Evolutionary conservation across 2,888 invertebrate species (phyloP).

Genomic region (Tenthredo mesomela): DNA sequence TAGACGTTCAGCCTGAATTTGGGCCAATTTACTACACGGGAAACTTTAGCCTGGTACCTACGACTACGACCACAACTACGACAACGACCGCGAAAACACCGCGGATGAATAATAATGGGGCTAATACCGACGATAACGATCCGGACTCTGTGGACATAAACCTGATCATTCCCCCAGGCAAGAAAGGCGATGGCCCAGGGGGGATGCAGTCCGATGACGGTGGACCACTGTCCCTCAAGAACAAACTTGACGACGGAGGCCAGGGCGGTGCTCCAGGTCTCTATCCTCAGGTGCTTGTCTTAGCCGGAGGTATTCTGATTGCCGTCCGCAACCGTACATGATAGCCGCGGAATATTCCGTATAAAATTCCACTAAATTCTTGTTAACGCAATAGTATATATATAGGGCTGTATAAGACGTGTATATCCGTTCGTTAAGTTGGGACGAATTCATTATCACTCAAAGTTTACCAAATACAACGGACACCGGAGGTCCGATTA

Average conservation of each 20-base stretch:
- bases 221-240: slow-evolving; percentile 70
- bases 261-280: not conserved
- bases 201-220: slow-evolving; percentile 75
- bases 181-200: slow-evolving; percentile 74
- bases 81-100: slow-evolving; percentile 74
- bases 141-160: slow-evolving; percentile 74
- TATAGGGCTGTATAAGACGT: not conserved
- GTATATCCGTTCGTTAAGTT: not conserved
- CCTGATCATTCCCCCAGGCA: slow-evolving; percentile 69
- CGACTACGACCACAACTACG: slow-evolving; percentile 81
- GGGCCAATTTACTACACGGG: slow-evolving; percentile 88
- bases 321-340: slow-evolving; percentile 29
- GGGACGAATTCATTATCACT: slow-evolving; percentile 24
- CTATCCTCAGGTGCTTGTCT: not conserved
- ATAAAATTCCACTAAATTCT: slow-evolving; percentile 28
- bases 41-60: slow-evolving; percentile 89
- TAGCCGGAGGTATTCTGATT: not conserved
- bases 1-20: slow-evolving; percentile 85
- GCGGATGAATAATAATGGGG: slow-evolving; percentile 78
- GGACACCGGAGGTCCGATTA: not conserved
- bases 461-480: slow-evolving; percentile 8
- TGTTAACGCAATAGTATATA: slow-evolving; percentile 36
- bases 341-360: not conserved
- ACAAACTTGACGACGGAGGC: slow-evolving; percentile 63
- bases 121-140: slow-evolving; percentile 64